Percentiles rank a stretch among this genome's conserved stretches.
Evolutionary conservation across 2,113 vertebrate species (phyloP).

Genomic region (Equus przewalskii): DNA sequence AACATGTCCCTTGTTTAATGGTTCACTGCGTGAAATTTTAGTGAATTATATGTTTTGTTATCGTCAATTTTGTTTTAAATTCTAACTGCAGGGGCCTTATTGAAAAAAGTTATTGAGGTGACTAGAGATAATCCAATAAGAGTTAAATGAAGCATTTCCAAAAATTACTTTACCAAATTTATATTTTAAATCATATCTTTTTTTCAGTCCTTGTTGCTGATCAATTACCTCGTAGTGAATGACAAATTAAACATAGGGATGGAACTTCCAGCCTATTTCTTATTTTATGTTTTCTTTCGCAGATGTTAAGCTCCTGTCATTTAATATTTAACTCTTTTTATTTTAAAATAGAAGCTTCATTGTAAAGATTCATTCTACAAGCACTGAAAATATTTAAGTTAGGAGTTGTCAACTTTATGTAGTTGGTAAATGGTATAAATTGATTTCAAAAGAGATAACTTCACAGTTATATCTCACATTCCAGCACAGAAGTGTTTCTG

Average conservation of each 20-base stretch:
- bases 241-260: neutral
- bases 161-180: neutral
- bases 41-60: conserved; percentile 35
- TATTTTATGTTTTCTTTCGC: neutral
- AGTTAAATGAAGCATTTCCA: conserved; percentile 36
- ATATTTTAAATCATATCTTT: neutral
- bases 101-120: neutral
- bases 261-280: conserved; percentile 12
- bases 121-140: conserved; percentile 31
- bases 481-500: neutral
- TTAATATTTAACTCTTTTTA: conserved; percentile 50
- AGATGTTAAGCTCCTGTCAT: neutral
- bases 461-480: neutral
- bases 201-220: neutral
- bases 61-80: conserved; percentile 63
- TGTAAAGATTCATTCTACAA: neutral
- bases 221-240: neutral
- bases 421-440: conserved; percentile 16
- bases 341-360: conserved; percentile 44
- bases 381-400: neutral
- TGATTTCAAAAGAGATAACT: neutral
- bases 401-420: neutral
- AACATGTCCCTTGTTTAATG: conserved; percentile 58
- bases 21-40: conserved; percentile 59
- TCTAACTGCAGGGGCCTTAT: neutral